A percentile compares a stretch with the other conserved stretches of the same genome.
These are phyloP conservation scores for Asarcornis scutulata DNA, from an alignment of 2,113 vertebrate species.

Conservation along the genomic window DNA sequence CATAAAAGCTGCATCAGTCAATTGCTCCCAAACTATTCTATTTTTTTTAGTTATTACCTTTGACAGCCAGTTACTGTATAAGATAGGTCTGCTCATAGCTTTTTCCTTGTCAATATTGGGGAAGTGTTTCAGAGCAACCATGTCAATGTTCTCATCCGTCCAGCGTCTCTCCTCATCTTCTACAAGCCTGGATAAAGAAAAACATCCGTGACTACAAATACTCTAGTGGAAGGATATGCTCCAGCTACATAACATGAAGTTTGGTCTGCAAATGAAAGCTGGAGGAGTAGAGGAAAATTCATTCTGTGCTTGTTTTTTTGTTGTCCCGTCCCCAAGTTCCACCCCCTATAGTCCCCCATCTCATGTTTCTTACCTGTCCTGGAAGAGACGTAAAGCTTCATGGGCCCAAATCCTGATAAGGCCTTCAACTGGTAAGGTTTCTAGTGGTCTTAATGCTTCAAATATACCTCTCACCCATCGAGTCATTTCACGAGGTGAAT, in stretches of 20 bases:
- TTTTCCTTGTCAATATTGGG: constrained; percentile 97
- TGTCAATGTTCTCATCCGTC: constrained; percentile 98
- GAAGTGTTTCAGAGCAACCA: constrained; percentile 95
- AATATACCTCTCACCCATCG: constrained; percentile 98
- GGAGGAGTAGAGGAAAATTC: not conserved
- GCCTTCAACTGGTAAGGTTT: constrained; percentile 95
- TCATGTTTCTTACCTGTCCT: constrained; percentile 85
- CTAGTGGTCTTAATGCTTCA: constrained; percentile 93
- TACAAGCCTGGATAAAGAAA: constrained; percentile 83
- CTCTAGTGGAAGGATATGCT: not conserved
- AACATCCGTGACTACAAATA: not conserved
- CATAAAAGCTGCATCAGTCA: not conserved
- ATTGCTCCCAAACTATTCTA: not conserved
- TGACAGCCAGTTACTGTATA: constrained; percentile 99
- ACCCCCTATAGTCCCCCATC: too few relatives aligned
- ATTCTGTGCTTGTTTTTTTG: not conserved
- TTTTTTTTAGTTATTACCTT: constrained; percentile 80
- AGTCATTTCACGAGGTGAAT: constrained; percentile 98
- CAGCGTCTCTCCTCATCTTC: constrained; percentile 97
- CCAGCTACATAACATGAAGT: not conserved
- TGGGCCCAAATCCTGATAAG: constrained; percentile 99
- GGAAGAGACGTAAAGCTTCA: constrained; percentile 97
- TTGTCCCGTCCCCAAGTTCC: too few relatives aligned
- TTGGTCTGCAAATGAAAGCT: not conserved
- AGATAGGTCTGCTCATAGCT: constrained; percentile 91